These are phyloP conservation scores for Zeus faber DNA, from an alignment of 2,113 vertebrate species.

Conservation along the genomic window DNA sequence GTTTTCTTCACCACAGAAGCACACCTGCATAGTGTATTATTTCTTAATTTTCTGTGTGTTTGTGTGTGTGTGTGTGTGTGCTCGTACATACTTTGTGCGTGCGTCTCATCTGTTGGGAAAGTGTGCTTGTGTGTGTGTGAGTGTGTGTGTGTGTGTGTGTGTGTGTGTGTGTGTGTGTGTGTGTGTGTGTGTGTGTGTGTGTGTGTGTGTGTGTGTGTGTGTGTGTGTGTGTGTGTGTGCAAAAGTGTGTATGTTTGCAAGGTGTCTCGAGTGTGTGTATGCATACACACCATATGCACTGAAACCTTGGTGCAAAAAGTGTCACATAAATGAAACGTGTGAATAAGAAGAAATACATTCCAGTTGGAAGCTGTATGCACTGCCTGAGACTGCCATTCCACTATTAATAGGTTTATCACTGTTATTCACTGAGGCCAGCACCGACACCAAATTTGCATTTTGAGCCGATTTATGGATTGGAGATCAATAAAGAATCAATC, in stretches of 20 bases:
- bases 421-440: slow-evolving; percentile 39
- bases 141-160: slow-evolving; percentile 9
- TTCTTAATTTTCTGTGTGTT: neutral
- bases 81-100: neutral
- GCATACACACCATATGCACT: neutral
- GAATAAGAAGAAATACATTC: slow-evolving; percentile 14
- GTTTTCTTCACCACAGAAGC: neutral
- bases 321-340: neutral
- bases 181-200: slow-evolving; percentile 12
- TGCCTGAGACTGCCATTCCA: slow-evolving; percentile 14
- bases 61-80: slow-evolving; percentile 8
- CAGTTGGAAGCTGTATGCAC: slow-evolving; percentile 10
- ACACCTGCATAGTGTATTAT: neutral
- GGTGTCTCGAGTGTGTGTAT: slow-evolving; percentile 2
- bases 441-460: slow-evolving; percentile 71
- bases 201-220: slow-evolving; percentile 8
- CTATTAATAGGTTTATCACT: slow-evolving; percentile 43
- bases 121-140: neutral
- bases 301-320: neutral
- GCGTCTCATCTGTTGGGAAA: neutral
- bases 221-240: slow-evolving; percentile 2
- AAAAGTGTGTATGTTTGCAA: neutral
- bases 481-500: slow-evolving; percentile 74
- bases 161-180: slow-evolving; percentile 6
- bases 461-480: slow-evolving; percentile 53